Base-by-base conservation (phyloP, 2,797 vertebrate genomes). In the Mormyrus hasselquistii region DNA sequence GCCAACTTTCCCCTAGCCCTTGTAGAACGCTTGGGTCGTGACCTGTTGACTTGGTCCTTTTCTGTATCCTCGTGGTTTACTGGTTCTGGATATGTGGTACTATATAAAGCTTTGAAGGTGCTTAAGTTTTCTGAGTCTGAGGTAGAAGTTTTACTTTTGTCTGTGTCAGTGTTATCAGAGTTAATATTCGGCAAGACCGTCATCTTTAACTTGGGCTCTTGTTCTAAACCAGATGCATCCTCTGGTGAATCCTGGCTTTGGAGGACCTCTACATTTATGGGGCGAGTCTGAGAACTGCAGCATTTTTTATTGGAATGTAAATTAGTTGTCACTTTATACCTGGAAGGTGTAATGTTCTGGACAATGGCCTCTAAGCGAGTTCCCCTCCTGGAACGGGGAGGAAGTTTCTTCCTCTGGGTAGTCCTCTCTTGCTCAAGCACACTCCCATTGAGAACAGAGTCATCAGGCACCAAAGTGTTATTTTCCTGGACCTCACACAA, bases 321-420 rank as follows among this genome's bases (percentile, higher is more conserved):
- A 29, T 92, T 90, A 89, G 91, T 92, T 2, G 93, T 93, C n/a
- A 93, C 92, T 92, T 93, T 95, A 90, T 92, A 94, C 90, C 94
- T 92, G 82, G 90, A 92, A 14, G 96, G 95, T 85, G 94, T 94
- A 12, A 96, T 95, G 92, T 95, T 95, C 93, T 96, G 96, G 55
- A 96, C 95, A 73, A 96, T 95, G 22, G 96, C 93, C 88, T 94
- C 95, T 86, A 96, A 92, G 6, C 93, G 94, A 19, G 92, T 94
- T 65, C 95, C 96, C 92, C 95, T 93, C 16, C 94, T 91, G 0
- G 92, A 90, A 9, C 95, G 96, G 8, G 89, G 2, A 0, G 96
- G 96, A 88, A 96, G 94, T 52, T 93, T 93, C 86, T 93, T 96
- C 88, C 89, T 93, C 59, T 91, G 92, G 22, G 93, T 88, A 22